Evolutionary conservation across 2,888 invertebrate genomes (phyloP).

Genomic region (Acleris sparsana): DNA sequence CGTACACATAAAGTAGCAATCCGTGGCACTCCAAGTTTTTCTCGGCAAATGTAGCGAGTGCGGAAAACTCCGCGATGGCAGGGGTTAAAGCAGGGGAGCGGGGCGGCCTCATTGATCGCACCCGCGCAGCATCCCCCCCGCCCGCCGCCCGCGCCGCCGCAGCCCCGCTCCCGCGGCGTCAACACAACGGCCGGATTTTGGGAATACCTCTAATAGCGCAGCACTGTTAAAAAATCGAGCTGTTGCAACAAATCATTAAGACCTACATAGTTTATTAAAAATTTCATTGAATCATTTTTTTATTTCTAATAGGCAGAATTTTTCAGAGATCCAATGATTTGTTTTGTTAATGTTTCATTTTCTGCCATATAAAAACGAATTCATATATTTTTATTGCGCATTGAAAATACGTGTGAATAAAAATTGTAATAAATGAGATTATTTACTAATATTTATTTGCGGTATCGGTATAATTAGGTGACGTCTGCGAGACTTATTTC

Average conservation of each 20-base stretch:
- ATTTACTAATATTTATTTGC: no score
- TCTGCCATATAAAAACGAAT: no score
- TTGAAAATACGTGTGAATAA: no score
- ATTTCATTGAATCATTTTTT: no score
- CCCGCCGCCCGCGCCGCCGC: conserved; percentile 50
- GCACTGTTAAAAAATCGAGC: neutral
- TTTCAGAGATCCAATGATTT: no score
- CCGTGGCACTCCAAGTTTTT: conserved; percentile 35
- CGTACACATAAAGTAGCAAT: conserved; percentile 36
- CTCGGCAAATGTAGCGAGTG: conserved; percentile 35
- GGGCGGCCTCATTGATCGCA: conserved; percentile 78
- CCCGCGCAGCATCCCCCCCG: conserved; percentile 66
- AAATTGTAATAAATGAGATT: no score
- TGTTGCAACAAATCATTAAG: neutral
- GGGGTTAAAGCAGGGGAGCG: conserved; percentile 41
- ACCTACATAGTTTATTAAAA: neutral
- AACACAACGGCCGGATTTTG: conserved; percentile 60
- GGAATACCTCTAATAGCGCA: conserved; percentile 21
- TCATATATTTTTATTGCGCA: no score
- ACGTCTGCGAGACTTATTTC: no score
- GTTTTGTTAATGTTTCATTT: no score
- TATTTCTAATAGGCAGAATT: no score
- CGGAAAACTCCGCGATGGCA: conserved; percentile 35
- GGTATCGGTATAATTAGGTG: no score
- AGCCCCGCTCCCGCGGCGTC: conserved; percentile 59